Evolutionary conservation across 1,140 invertebrate species (phyloP), one percentile per base, ranked within the genome.

Genomic region (Venturia canescens): DNA sequence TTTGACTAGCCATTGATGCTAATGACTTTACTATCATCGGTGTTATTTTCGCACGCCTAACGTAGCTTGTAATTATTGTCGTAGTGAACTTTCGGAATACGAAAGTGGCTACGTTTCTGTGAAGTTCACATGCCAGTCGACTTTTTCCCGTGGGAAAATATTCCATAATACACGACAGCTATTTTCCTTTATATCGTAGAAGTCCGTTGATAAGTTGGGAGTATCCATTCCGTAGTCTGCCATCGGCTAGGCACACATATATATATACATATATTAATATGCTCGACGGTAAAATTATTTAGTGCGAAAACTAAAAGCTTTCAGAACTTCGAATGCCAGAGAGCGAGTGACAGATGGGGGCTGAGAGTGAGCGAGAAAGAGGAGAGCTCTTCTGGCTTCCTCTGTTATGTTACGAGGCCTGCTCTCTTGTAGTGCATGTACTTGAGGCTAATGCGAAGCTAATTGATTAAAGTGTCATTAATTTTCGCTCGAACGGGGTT

Each of bases 381-480:
- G 11, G 18, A 21, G 50, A 69, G 84, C 83, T 84, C 84, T 84
- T 86, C 86, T 83, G 82, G 27, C 66, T 27, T 31, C 83, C 83
- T 84, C 84, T 85, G 81, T 81, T 74, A 78, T 81, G 79, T 78
- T 80, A 83, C 21, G 21, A 26, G 60, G 23, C n/a, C 23, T 7
- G n/a, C 57, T 60, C 18, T 21, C 23, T 23, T 26, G 21, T 82
- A 76, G 84, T 83, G 79, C 78, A 83, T 85, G 80, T 86, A 85
- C 85, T 87, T 86, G 83, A 80, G 82, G 83, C 81, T 86, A 85
- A 86, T 87, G 84, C 82, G 84, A 85, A 81, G 84, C 80, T 87
- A 86, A 85, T 85, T 85, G 83, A 86, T 84, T 87, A 84, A 85
- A 85, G 83, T 83, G 84, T 85, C 80, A 71, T 48, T 71, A 71